These are phyloP conservation scores for Megaustenia siamemsis DNA, from an alignment of 2,888 invertebrate species.

Conservation along the genomic window DNA sequence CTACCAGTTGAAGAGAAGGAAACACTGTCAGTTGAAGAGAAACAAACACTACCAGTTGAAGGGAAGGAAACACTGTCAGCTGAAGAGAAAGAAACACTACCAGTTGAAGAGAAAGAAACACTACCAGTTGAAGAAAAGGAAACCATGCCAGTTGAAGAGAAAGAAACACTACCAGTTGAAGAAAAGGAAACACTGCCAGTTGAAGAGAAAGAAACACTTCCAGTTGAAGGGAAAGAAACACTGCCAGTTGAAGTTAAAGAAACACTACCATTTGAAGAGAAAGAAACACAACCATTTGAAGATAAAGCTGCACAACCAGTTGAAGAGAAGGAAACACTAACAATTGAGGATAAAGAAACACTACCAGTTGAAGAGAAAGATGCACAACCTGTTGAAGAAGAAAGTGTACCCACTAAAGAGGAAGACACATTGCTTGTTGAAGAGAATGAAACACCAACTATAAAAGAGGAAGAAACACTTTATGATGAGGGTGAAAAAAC, in stretches of 20 bases:
- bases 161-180: background rate
- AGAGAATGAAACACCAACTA: too few relatives aligned
- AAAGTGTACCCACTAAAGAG: background rate
- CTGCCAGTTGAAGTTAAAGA: background rate
- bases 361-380: background rate
- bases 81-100: slow-evolving; percentile 7
- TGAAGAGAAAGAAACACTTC: background rate
- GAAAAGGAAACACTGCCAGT: background rate
- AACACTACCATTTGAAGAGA: background rate
- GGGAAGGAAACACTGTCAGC: too few relatives aligned
- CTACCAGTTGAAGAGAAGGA: too few relatives aligned
- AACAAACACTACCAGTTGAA: too few relatives aligned
- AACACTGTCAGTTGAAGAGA: too few relatives aligned
- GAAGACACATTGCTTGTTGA: too few relatives aligned
- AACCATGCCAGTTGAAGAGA: background rate
- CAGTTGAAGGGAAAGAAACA: background rate
- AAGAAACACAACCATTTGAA: background rate
- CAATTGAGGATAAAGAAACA: background rate
- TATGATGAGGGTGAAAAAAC: background rate
- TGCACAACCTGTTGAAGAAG: background rate
- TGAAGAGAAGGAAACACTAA: background rate
- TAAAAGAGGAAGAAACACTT: too few relatives aligned
- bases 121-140: background rate
- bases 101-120: background rate
- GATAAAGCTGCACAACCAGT: background rate